Base-by-base conservation (phyloP, 2,113 vertebrate species). In the Varanus salvator region DNA sequence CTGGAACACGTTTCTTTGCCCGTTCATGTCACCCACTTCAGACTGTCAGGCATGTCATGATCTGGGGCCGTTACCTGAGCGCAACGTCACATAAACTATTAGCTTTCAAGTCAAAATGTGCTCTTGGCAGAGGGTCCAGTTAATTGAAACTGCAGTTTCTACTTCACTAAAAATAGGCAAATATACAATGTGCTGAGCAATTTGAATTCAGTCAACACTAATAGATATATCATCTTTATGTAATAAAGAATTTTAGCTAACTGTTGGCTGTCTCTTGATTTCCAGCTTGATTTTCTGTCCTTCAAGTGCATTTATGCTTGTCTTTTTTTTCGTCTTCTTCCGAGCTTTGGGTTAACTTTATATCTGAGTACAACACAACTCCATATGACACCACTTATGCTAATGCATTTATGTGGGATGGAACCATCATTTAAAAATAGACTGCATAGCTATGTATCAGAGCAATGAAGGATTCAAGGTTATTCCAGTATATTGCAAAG, bases 351-450 rank as follows among this genome's bases (percentile, higher is more conserved):
- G 64, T 89, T 94, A 93, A 95, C 82, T 80, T 91, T 88, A 68
- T 92, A 89, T 93, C 83, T 66, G 92, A 93, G 74, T 77, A 89
- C 9, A 80, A 85, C 91, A 74, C 88, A 90, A 44, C 23, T 90
- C 80, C 31, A 44, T 90, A 92, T 94, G 69, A 85, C 34, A 91
- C 66, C 75, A 69, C 88, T 91, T 93, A 85, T 92, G 82, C 31
- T 90, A 93, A 94, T 95, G 94, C 9, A 75, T 69, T 92, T 92
- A 52, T 81, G 85, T 95, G 66, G 87, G 44, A 87, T 85, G 86
- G 3, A 91, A 77, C 50, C 50, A 95, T 91, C 44, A 86, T 92
- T 93, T 94, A 86, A 95, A 91, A 93, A 92, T 89, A 91, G 84
- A 84, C 38, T 90, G 21, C 0, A 0, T 64, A 44, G 86, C 80